Evolutionary conservation across 2,888 invertebrate species (phyloP).

Genomic region (Busseola fusca): DNA sequence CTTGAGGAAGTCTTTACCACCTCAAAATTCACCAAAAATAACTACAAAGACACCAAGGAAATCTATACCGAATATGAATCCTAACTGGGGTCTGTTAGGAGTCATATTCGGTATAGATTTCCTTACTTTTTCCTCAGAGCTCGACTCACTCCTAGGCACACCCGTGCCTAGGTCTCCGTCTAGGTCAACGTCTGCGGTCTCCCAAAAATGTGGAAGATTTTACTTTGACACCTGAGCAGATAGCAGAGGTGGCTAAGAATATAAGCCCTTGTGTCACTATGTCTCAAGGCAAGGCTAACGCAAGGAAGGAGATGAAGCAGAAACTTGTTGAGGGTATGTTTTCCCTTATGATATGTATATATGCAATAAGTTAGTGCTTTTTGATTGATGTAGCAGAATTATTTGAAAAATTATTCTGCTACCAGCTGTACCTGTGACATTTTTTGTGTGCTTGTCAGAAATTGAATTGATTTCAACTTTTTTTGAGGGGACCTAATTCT

Average conservation of each 20-base stretch:
- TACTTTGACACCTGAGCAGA: conserved; percentile 74
- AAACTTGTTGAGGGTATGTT: conserved; percentile 80
- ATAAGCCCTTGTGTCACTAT: conserved; percentile 89
- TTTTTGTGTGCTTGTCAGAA: not conserved
- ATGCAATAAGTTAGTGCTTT: not conserved
- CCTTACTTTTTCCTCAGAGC: too few relatives aligned
- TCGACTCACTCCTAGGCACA: too few relatives aligned
- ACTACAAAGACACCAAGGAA: conserved; percentile 56
- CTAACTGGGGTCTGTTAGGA: too few relatives aligned
- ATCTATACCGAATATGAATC: conserved; percentile 64
- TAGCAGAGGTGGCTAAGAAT: conserved; percentile 70
- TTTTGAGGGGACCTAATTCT: not conserved
- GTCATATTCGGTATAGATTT: too few relatives aligned
- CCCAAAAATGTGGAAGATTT: conserved; percentile 68
- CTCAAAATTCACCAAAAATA: conserved; percentile 37
- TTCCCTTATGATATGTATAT: not conserved
- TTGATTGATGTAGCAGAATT: not conserved
- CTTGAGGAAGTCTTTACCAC: conserved; percentile 52
- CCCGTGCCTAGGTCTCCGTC: conserved; percentile 80
- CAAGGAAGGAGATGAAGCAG: conserved; percentile 87
- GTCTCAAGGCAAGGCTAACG: conserved; percentile 89
- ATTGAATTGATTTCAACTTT: not conserved
- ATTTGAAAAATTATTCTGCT: not conserved
- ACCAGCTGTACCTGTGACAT: not conserved
- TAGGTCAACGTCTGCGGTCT: conserved; percentile 77